A percentile compares a stretch with the other conserved stretches of the same genome.
These are phyloP conservation scores for Gallinago paraguaiae DNA, from an alignment of 2,113 vertebrate genomes.

Conservation along the genomic window DNA sequence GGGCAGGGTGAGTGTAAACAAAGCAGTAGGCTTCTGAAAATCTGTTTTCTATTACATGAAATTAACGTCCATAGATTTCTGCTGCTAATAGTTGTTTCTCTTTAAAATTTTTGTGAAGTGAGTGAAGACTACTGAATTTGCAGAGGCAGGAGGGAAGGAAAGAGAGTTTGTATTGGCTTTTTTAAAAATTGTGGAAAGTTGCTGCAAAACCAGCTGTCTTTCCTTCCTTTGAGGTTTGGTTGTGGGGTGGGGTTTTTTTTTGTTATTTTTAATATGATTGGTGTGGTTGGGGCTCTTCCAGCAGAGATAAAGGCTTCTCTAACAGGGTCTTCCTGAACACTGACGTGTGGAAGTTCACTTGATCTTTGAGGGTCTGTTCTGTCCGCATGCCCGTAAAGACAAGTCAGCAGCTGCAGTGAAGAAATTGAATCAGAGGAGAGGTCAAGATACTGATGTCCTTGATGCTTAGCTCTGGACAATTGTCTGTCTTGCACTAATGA, in stretches of 20 bases:
- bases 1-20: not conserved
- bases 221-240: too few species aligned
- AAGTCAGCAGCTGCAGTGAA: conserved; percentile 25
- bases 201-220: not conserved
- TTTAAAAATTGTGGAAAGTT: not conserved
- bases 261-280: not conserved
- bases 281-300: not conserved
- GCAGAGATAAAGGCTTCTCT: conserved; percentile 3
- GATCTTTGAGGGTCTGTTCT: conserved; percentile 20
- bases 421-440: not conserved
- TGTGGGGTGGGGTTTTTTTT: too few species aligned
- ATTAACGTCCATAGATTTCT: not conserved
- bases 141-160: not conserved
- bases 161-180: not conserved
- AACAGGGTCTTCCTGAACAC: not conserved
- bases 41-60: not conserved
- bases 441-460: not conserved
- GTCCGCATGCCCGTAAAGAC: not conserved
- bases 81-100: not conserved
- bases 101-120: not conserved
- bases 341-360: not conserved
- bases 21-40: not conserved
- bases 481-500: not conserved
- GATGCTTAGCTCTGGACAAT: not conserved
- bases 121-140: not conserved